These are phyloP conservation scores for Polyploca ridens DNA, from an alignment of 2,888 invertebrate species.

Conservation along the genomic window DNA sequence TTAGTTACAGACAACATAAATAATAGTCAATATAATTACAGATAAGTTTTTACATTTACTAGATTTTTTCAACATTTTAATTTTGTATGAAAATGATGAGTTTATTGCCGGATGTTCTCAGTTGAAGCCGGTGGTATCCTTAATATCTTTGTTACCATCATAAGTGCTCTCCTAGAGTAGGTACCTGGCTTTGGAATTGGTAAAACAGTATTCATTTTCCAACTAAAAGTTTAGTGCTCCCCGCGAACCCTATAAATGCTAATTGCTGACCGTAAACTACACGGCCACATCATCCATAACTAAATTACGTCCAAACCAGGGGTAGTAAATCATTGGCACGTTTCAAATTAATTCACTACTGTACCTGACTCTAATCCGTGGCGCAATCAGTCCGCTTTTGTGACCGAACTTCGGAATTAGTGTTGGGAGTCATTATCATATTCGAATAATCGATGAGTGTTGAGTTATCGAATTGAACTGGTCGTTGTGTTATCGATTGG, in stretches of 20 bases:
- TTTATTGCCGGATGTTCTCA: too few relatives aligned
- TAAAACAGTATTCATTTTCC: background rate
- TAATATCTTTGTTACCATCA: too few relatives aligned
- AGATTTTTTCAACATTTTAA: too few relatives aligned
- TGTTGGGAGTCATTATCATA: slow-evolving; percentile 20
- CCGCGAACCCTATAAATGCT: slow-evolving; percentile 51
- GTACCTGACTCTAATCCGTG: slow-evolving; percentile 62
- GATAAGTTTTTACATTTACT: too few relatives aligned
- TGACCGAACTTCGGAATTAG: slow-evolving; percentile 36
- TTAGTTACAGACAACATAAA: too few relatives aligned
- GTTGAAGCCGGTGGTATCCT: too few relatives aligned
- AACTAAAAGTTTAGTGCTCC: background rate
- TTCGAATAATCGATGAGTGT: slow-evolving; percentile 13
- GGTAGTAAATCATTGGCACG: slow-evolving; percentile 74
- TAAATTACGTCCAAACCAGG: slow-evolving; percentile 65
- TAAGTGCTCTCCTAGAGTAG: too few relatives aligned
- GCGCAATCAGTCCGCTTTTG: slow-evolving; percentile 66
- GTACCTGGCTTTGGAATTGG: too few relatives aligned
- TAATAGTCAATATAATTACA: too few relatives aligned
- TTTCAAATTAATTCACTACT: slow-evolving; percentile 72
- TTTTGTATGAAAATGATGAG: too few relatives aligned
- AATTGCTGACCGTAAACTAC: slow-evolving; percentile 62
- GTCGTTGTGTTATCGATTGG: background rate
- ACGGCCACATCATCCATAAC: slow-evolving; percentile 61
- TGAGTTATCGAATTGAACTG: slow-evolving; percentile 9